These are phyloP conservation scores for silkworm (Bombyx mori) DNA, from an alignment of 1,140 invertebrate species.

Conservation along the genomic window ASM3026992v2 NC_085127.1:11235501-11236000, in stretches of 20 bases:
- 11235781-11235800: conserved; percentile 23
- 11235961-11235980: conserved; percentile 18
- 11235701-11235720: conserved; percentile 7
- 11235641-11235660: conserved; percentile 47
- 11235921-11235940: conserved; percentile 14
- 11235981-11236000: conserved; percentile 33
- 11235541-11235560: no score
- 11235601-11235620: conserved; percentile 3
- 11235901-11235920: no score
- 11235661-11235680: conserved; percentile 58
- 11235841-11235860: no score
- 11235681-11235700: conserved; percentile 32
- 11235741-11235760: background rate
- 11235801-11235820: no score
- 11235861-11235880: no score
- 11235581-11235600: no score
- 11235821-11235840: no score
- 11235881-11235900: no score
- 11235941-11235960: no score
- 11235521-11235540: no score
- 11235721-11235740: conserved; percentile 8
- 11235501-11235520: no score
- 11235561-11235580: no score
- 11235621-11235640: conserved; percentile 30
- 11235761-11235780: conserved; percentile 1